Conservation (phyloP, 2,797 vertebrate species). For the Serranus cabrilla region DNA sequence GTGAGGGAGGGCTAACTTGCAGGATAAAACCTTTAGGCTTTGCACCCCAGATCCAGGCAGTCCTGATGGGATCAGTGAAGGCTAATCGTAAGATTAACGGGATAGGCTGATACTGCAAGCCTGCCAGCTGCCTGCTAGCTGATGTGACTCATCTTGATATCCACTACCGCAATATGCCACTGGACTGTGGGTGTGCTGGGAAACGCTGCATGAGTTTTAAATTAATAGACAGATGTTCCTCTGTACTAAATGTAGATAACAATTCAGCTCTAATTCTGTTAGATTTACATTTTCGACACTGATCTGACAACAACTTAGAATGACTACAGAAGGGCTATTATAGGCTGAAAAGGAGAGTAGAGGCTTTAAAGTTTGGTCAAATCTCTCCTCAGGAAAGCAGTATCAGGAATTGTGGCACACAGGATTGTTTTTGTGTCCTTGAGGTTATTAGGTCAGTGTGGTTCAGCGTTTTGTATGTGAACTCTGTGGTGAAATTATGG, state of each 20-base stretch:
- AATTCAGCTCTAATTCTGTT: constrained; percentile 33
- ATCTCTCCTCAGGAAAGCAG: constrained; percentile 1
- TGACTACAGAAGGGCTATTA: constrained; percentile 1
- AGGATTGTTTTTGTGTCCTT: constrained; percentile 26
- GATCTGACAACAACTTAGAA: constrained; percentile 22
- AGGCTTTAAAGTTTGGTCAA: neutral
- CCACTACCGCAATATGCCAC: constrained; percentile 60
- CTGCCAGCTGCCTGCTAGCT: constrained; percentile 78
- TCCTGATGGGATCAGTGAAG: constrained; percentile 84
- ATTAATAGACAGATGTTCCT: constrained; percentile 60
- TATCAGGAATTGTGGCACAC: constrained; percentile 9
- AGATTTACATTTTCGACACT: constrained; percentile 34
- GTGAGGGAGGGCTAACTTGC: constrained; percentile 51
- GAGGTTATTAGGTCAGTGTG: constrained; percentile 51
- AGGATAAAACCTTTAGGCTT: constrained; percentile 79
- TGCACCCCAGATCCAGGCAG: constrained; percentile 82
- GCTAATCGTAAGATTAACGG: constrained; percentile 83
- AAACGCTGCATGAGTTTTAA: constrained; percentile 46
- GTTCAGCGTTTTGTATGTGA: constrained; percentile 37
- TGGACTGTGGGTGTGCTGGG: constrained; percentile 54
- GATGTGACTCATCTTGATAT: constrained; percentile 81
- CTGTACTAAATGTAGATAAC: constrained; percentile 52
- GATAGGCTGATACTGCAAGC: constrained; percentile 81
- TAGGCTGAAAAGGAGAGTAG: neutral
- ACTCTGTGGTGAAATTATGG: constrained; percentile 48